Evolutionary conservation across 2,113 vertebrate genomes (phyloP), one percentile per base, ranked within the genome.

Genomic region (Oryzias javanicus): DNA sequence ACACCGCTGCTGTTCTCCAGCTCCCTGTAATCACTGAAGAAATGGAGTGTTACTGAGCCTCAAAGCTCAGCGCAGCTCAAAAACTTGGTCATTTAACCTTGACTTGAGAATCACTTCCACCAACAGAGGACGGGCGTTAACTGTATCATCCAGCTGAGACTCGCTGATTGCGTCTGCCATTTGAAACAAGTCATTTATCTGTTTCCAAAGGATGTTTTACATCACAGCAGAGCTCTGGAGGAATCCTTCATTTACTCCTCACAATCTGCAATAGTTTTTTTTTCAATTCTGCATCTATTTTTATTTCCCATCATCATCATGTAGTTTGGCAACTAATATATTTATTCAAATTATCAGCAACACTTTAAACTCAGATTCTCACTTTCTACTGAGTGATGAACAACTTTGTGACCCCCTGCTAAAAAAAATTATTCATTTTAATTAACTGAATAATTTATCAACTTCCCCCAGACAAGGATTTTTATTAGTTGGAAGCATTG

Each of bases 71-170:
- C 16, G n/a, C 67, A 67, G 25, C 45, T 19, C 67, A 55, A 76
- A 71, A 57, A 70, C 61, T 53, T 29, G 20, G 53, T 50, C 72
- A 55, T 80, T 81, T 78, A 72, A 72, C 81, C 80, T 79, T 80
- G 71, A 78, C 63, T 82, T 72, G 55, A 76, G 57, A 76, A 56
- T 20, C 60, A 58, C 65, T 79, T 78, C 61, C 49, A 60, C 54
- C 70, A 52, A 46, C 48, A 74, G 60, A 69, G 35, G 61, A 74
- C 18, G 58, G 29, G 51, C 62, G 53, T 65, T 64, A 74, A 42
- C 67, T 56, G 50, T 65, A 67, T 70, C 70, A 65, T 67, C 18
- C 64, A 45, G 74, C 4, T 1, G 42, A 55, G 58, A 73, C 49
- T 44, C 22, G 42, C 49, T 46, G 55, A 60, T 76, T 40, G 49